Conservation (phyloP, 2,113 vertebrate genomes). For the Charina bottae region DNA sequence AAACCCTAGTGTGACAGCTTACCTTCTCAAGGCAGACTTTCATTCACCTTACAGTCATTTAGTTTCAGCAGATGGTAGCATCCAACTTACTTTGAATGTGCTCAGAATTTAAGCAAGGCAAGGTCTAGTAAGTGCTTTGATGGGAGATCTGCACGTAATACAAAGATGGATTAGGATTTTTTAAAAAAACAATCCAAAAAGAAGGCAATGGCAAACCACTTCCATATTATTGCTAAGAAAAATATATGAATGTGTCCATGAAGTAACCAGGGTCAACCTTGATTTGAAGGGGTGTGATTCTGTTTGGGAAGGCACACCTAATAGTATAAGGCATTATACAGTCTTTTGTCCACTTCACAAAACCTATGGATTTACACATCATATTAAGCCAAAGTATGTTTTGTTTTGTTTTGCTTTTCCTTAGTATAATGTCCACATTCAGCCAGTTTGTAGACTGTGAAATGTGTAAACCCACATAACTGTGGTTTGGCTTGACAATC, state of each 20-base stretch:
- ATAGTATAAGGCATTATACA: neutral
- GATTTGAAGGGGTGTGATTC: neutral
- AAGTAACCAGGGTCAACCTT: neutral
- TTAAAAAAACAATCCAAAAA: neutral
- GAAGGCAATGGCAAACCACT: neutral
- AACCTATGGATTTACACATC: neutral
- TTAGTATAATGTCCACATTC: neutral
- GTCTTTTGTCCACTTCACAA: neutral
- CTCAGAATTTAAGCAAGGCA: neutral
- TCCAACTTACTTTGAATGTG: neutral
- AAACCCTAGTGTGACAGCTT: slow-evolving; percentile 13
- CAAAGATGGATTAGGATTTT: neutral
- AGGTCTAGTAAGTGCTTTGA: neutral
- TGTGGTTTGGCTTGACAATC: neutral
- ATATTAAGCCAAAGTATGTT: neutral
- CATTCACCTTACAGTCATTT: neutral
- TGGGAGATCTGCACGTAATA: neutral
- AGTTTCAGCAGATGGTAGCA: neutral
- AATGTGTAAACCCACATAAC: neutral
- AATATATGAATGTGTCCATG: neutral
- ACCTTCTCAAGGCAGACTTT: slow-evolving; percentile 10
- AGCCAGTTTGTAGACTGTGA: neutral
- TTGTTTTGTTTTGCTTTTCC: neutral
- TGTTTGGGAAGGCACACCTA: neutral
- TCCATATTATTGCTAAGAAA: neutral